These are phyloP conservation scores for Isoperla grammatica DNA, from an alignment of 2,888 invertebrate genomes.

Conservation along the genomic window DNA sequence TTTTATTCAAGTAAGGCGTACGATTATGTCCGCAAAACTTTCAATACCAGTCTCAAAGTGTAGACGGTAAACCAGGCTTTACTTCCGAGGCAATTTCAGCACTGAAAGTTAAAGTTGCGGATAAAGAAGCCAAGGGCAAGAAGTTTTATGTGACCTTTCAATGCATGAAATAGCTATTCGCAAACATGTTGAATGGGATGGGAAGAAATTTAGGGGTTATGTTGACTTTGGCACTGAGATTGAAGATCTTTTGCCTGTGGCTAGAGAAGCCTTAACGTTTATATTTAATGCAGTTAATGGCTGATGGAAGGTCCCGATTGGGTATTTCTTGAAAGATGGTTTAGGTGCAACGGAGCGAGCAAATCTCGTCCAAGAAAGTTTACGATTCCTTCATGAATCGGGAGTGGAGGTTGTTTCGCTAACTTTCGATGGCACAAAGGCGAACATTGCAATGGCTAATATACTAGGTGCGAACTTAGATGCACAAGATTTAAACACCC, in stretches of 20 bases:
- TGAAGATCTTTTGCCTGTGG: constrained; percentile 31
- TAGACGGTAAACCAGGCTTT: constrained; percentile 5
- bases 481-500: constrained; percentile 21
- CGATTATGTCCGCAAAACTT: background rate
- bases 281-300: constrained; percentile 34
- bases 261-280: constrained; percentile 36
- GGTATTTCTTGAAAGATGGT: constrained; percentile 36
- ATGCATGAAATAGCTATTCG: constrained; percentile 22
- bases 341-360: constrained; percentile 33
- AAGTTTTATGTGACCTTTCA: background rate
- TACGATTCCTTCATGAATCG: constrained; percentile 31
- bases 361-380: constrained; percentile 32
- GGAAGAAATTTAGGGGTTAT: constrained; percentile 36
- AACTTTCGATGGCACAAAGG: constrained; percentile 36
- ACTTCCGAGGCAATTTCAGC: background rate
- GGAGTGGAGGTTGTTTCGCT: constrained; percentile 31
- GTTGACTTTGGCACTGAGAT: constrained; percentile 35
- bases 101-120: background rate
- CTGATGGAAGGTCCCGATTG: constrained; percentile 36
- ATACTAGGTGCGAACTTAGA: constrained; percentile 26
- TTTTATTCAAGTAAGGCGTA: background rate
- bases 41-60: background rate
- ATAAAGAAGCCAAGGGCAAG: background rate
- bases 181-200: constrained; percentile 34
- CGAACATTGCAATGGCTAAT: constrained; percentile 32